These are phyloP conservation scores for Ormyrus labotus DNA, from an alignment of 2,888 invertebrate genomes.

Conservation along the genomic window DNA sequence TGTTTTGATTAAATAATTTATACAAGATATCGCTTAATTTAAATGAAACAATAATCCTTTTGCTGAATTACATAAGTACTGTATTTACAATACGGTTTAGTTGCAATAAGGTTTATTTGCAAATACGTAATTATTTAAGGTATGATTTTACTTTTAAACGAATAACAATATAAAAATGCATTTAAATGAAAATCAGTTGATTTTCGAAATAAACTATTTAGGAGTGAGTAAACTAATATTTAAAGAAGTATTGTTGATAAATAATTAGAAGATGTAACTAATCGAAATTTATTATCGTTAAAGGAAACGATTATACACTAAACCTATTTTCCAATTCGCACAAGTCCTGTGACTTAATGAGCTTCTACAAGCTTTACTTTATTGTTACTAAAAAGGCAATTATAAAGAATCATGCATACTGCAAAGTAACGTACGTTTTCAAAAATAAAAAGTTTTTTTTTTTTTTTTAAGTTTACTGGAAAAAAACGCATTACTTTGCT, in stretches of 20 bases:
- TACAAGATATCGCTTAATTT: no score
- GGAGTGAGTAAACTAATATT: slow-evolving; percentile 6
- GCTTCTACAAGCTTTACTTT: slow-evolving; percentile 30
- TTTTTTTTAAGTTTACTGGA: no score
- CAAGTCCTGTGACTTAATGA: slow-evolving; percentile 50
- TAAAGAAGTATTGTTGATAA: slow-evolving; percentile 14
- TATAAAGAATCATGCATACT: slow-evolving; percentile 32
- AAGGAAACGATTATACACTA: slow-evolving; percentile 14
- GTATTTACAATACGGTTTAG: no score
- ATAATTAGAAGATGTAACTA: slow-evolving; percentile 5
- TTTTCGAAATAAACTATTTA: slow-evolving; percentile 24
- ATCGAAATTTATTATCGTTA: slow-evolving; percentile 39
- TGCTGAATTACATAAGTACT: no score
- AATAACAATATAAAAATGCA: not conserved
- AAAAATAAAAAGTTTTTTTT: not conserved
- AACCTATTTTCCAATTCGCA: slow-evolving; percentile 47
- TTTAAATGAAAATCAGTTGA: slow-evolving; percentile 40
- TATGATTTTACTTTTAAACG: no score
- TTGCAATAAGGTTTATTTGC: no score
- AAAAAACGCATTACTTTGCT: no score
- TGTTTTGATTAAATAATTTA: no score
- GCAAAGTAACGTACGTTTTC: slow-evolving; percentile 21
- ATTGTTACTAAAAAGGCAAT: slow-evolving; percentile 10
- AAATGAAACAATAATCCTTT: no score
- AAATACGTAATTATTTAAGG: no score